These are phyloP conservation scores for Drosophila novamexicana DNA, from an alignment of 1,140 invertebrate genomes.

Conservation along the genomic window DNA sequence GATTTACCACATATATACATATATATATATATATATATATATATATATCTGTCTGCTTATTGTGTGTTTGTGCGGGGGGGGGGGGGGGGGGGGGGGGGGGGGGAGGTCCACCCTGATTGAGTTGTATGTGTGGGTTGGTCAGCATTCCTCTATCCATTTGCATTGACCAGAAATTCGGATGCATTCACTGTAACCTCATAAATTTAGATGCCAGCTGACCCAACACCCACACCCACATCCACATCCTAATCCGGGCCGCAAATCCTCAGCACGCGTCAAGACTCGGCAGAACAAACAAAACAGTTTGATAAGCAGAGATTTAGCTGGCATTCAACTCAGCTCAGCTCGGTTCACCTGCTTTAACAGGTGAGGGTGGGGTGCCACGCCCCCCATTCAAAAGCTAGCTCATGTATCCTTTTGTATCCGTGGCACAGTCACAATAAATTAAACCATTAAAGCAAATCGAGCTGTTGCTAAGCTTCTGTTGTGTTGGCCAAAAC, in stretches of 20 bases:
- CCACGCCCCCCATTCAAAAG: no score
- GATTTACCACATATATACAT: slow-evolving; percentile 19
- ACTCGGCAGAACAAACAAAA: background rate
- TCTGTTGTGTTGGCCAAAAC: slow-evolving; percentile 26
- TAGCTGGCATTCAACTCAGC: slow-evolving; percentile 7
- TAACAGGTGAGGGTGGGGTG: background rate
- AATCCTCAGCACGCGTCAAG: slow-evolving; percentile 64
- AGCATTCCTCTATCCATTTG: no score
- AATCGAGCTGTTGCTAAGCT: slow-evolving; percentile 41
- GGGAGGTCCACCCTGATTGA: no score
- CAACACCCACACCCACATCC: no score
- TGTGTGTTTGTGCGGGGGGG: background rate
- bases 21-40: background rate
- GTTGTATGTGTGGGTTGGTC: no score
- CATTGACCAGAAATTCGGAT: background rate
- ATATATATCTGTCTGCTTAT: slow-evolving; percentile 1
- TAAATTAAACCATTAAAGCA: slow-evolving; percentile 46
- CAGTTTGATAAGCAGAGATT: slow-evolving; percentile 11
- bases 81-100: no score
- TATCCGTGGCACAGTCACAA: background rate
- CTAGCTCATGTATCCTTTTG: no score
- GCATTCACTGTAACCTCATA: background rate
- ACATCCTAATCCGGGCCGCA: slow-evolving; percentile 23
- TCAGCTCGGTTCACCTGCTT: slow-evolving; percentile 11
- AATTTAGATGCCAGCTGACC: background rate